phyloP scores from a whole-genome alignment of 2,113 vertebrate species.

The Corythornis vintsioides region DNA sequence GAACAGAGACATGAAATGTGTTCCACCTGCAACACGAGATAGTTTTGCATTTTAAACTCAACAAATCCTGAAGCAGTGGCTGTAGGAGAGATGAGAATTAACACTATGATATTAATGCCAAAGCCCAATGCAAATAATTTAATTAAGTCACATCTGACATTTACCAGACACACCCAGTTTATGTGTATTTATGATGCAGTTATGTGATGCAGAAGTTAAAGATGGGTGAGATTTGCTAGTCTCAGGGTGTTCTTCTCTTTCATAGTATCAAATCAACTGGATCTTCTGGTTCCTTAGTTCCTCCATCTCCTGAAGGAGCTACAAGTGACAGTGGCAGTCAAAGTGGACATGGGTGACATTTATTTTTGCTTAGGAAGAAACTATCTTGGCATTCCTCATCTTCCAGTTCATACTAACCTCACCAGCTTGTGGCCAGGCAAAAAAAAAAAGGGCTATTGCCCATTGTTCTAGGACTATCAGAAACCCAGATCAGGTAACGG shows the following conservation, averaged over 20 bases:
- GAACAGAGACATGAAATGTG: neutral
- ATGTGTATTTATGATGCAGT: neutral
- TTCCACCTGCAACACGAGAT: neutral
- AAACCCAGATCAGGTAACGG: slow-evolving; percentile 48
- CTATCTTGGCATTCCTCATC: neutral
- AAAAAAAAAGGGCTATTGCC: neutral
- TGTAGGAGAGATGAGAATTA: neutral
- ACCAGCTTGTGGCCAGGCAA: neutral
- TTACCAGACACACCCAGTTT: neutral
- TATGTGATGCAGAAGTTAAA: neutral
- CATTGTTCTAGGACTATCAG: neutral
- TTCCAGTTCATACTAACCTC: neutral
- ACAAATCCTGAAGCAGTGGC: neutral
- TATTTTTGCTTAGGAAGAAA: neutral
- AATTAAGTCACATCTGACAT: neutral
- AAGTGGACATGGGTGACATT: neutral
- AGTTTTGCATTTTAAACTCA: neutral
- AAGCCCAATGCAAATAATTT: neutral
- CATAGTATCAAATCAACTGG: neutral
- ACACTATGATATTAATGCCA: neutral
- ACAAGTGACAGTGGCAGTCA: neutral
- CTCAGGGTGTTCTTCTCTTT: neutral
- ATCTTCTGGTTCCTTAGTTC: neutral
- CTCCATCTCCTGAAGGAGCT: neutral
- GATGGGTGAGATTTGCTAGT: neutral